phyloP scores from a whole-genome alignment of 1,140 invertebrate genomes.

The Drosophila mayri region DNA sequence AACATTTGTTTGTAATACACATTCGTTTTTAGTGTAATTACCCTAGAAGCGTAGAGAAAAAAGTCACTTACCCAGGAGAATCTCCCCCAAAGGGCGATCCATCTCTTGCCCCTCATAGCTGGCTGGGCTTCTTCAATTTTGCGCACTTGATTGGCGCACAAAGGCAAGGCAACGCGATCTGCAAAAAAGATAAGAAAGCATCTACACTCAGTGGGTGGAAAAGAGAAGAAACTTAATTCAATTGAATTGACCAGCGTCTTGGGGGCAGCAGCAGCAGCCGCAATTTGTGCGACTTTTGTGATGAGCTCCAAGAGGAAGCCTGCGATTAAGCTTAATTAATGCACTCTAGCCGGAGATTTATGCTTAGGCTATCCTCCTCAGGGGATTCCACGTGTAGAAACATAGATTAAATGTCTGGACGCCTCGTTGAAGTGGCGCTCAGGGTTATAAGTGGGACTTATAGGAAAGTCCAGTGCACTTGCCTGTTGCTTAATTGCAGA shows the following conservation, averaged over 20 bases:
- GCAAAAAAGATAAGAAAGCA: conserved; percentile 38
- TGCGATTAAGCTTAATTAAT: conserved; percentile 82
- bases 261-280: conserved; percentile 22
- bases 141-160: conserved; percentile 63
- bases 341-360: conserved; percentile 51
- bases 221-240: conserved; percentile 58
- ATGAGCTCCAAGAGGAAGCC: conserved; percentile 69
- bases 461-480: conserved; percentile 16
- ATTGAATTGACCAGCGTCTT: conserved; percentile 65
- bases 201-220: conserved; percentile 18
- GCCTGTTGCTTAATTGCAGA: conserved; percentile 28
- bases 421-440: conserved; percentile 51
- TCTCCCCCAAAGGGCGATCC: conserved; percentile 42
- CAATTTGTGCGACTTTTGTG: conserved; percentile 49
- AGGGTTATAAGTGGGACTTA: conserved; percentile 47
- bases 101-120: background rate
- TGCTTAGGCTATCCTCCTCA: conserved; percentile 12
- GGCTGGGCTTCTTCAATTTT: conserved; percentile 39
- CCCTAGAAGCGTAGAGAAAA: conserved; percentile 17
- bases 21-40: conserved; percentile 39
- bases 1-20: background rate
- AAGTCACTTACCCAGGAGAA: conserved; percentile 17
- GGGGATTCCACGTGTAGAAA: conserved; percentile 34
- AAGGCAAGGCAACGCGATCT: conserved; percentile 60
- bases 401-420: conserved; percentile 40